phyloP scores from a whole-genome alignment of 1,140 invertebrate genomes.

The Xylocopa sonorina region DNA sequence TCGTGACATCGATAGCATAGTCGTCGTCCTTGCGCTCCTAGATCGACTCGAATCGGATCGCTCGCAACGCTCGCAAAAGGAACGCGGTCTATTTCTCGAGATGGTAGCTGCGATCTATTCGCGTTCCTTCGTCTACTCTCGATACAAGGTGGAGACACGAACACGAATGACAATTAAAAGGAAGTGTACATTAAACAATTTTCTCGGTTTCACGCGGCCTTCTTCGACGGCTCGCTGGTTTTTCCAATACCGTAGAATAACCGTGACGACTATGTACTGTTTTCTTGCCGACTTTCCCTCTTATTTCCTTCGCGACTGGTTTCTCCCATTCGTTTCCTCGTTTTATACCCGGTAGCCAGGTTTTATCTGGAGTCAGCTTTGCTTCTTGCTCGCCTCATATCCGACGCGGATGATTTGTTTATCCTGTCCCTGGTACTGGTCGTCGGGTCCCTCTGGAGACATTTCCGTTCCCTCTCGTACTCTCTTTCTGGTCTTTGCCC shows the following conservation, averaged over 20 bases:
- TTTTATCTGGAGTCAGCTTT: background rate
- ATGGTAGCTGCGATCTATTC: background rate
- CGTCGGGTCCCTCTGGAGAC: no score
- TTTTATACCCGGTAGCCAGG: background rate
- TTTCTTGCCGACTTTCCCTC: constrained; percentile 14
- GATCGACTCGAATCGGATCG: constrained; percentile 54
- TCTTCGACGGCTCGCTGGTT: background rate
- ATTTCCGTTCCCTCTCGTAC: background rate
- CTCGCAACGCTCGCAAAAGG: constrained; percentile 53
- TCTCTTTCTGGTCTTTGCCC: background rate
- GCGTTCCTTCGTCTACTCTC: background rate
- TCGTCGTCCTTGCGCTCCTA: constrained; percentile 67
- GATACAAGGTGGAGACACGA: no score
- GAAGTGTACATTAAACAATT: no score
- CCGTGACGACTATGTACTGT: background rate
- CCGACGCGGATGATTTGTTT: background rate
- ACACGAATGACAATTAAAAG: no score
- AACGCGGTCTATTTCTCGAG: constrained; percentile 63
- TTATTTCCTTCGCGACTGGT: background rate
- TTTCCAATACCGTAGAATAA: background rate
- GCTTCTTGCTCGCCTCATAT: background rate
- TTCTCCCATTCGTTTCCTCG: constrained; percentile 5
- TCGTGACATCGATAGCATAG: constrained; percentile 54
- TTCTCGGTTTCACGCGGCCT: constrained; percentile 4
- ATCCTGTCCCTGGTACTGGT: no score